Evolutionary conservation across 2,797 vertebrate species (phyloP).

Genomic region (Manis pentadactyla): DNA sequence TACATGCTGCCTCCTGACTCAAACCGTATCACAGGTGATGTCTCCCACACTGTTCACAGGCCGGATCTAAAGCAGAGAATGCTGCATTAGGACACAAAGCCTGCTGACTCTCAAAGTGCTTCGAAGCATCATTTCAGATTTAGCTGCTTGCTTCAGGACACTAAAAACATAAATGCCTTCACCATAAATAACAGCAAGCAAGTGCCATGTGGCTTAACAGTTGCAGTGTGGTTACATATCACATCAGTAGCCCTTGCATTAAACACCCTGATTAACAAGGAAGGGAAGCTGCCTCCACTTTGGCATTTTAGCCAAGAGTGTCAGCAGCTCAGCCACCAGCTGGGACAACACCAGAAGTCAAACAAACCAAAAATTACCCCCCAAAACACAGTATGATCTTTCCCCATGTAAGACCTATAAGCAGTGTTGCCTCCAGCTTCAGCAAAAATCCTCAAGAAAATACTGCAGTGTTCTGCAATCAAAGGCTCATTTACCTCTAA

Average conservation of each 20-base stretch:
- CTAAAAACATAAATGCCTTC: conserved; percentile 23
- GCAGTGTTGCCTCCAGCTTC: neutral
- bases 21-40: neutral
- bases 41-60: neutral
- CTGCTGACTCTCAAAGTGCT: neutral
- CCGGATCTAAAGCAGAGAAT: neutral
- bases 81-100: neutral
- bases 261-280: conserved; percentile 58
- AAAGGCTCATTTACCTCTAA: conserved; percentile 16
- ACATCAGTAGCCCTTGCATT: conserved; percentile 58
- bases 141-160: neutral
- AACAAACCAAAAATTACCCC: neutral
- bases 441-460: neutral
- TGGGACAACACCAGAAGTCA: conserved; percentile 10
- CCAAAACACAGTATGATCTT: neutral
- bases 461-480: neutral
- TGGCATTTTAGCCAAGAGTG: neutral
- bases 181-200: conserved; percentile 69
- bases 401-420: neutral
- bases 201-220: conserved; percentile 61
- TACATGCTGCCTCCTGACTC: neutral
- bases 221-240: conserved; percentile 30
- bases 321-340: neutral
- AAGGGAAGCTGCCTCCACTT: neutral
- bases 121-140: neutral